A percentile compares a stretch with the other conserved stretches of the same genome.
Conservation (phyloP, 2,113 vertebrate genomes). For the Lepisosteus osseus region DNA sequence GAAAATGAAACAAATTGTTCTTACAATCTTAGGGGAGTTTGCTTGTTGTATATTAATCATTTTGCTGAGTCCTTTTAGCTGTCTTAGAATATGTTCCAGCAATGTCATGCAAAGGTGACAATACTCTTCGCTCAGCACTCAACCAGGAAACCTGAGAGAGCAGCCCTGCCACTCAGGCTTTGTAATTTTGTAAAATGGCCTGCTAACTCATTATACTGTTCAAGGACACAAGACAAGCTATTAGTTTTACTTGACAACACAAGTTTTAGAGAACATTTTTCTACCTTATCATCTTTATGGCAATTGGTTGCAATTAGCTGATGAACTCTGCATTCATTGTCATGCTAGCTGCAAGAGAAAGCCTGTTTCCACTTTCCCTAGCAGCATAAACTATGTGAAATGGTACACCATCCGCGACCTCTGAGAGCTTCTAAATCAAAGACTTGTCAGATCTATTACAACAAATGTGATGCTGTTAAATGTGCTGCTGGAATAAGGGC, state of each 20-base stretch:
- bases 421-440: background rate
- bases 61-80: background rate
- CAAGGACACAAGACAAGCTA: background rate
- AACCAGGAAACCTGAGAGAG: background rate
- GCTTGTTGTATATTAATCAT: slow-evolving; percentile 28
- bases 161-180: background rate
- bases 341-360: background rate
- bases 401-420: background rate
- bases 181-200: background rate
- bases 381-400: background rate
- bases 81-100: slow-evolving; percentile 2
- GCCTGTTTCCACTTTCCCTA: background rate
- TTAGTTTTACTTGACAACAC: background rate
- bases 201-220: background rate
- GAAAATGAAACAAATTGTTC: background rate
- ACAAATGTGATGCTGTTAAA: background rate
- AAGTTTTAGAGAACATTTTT: background rate
- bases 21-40: background rate
- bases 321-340: background rate
- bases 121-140: background rate
- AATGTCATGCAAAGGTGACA: slow-evolving; percentile 14
- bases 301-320: background rate
- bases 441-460: slow-evolving; percentile 10
- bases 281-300: slow-evolving; percentile 13
- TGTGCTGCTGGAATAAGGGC: background rate